Conservation (phyloP, 2,113 vertebrate species). For the Cairina moschata region DNA sequence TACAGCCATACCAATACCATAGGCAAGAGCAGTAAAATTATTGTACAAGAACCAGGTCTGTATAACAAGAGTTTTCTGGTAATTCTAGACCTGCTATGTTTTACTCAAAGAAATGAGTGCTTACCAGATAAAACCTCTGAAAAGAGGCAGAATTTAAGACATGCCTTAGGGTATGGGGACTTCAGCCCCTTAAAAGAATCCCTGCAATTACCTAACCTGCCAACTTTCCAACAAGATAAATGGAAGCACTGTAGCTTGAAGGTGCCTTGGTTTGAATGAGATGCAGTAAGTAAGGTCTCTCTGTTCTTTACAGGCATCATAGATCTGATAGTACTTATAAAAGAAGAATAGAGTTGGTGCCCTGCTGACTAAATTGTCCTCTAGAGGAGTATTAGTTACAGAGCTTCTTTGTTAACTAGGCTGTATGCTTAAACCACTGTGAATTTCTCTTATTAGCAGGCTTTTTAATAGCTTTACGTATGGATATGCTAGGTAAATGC, state of each 20-base stretch:
- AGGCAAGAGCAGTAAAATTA: background rate
- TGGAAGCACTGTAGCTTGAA: constrained; percentile 74
- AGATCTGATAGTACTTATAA: constrained; percentile 78
- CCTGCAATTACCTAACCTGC: constrained; percentile 64
- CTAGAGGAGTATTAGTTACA: constrained; percentile 80
- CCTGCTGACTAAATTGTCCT: constrained; percentile 83
- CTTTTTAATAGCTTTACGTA: constrained; percentile 68
- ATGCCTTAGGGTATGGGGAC: constrained; percentile 44
- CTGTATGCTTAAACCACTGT: constrained; percentile 70
- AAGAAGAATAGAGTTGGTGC: constrained; percentile 75
- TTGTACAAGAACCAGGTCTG: background rate
- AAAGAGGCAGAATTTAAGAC: constrained; percentile 31
- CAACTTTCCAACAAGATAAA: constrained; percentile 70
- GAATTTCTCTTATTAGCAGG: constrained; percentile 74
- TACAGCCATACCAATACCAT: background rate
- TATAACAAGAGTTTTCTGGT: background rate
- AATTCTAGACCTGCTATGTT: background rate
- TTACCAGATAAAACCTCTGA: background rate
- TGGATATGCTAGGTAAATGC: constrained; percentile 39
- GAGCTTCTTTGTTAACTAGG: constrained; percentile 81
- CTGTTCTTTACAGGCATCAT: constrained; percentile 72
- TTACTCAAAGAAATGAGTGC: background rate
- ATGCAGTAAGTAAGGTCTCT: constrained; percentile 64
- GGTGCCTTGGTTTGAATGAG: constrained; percentile 74
- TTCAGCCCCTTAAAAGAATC: constrained; percentile 61